Evolutionary conservation across 2,888 invertebrate genomes (phyloP).

Genomic region (Aspidapion aeneum): DNA sequence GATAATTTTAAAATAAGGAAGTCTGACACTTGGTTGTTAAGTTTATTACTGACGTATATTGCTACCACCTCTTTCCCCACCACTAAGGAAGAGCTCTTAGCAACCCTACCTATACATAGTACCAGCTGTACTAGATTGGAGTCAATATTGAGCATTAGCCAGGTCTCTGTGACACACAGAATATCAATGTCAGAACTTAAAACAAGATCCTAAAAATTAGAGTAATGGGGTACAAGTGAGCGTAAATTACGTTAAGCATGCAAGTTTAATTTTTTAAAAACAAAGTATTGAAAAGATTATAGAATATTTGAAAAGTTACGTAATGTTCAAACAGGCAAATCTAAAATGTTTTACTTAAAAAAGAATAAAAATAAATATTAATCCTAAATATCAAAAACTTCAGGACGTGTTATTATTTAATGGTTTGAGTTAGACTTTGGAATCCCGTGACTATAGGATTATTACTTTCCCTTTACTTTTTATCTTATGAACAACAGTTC

Average conservation of each 20-base stretch:
- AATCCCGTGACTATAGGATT: no score
- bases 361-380: no score
- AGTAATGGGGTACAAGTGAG: neutral
- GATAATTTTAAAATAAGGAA: conserved; percentile 9
- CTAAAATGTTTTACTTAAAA: no score
- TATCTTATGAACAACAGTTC: no score
- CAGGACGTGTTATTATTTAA: no score
- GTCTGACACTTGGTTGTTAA: neutral
- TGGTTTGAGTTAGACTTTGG: no score
- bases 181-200: neutral
- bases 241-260: neutral
- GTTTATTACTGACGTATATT: conserved; percentile 4
- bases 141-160: neutral
- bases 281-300: no score
- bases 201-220: neutral
- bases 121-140: neutral
- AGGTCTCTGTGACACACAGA: neutral
- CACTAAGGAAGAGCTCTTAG: neutral
- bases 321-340: no score
- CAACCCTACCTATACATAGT: no score
- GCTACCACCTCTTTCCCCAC: conserved; percentile 10
- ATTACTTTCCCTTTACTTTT: no score
- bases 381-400: no score
- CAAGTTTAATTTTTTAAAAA: neutral
- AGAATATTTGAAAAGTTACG: no score